phyloP scores from a whole-genome alignment of 2,113 vertebrate species.

The Poeciliopsis occidentalis region DNA sequence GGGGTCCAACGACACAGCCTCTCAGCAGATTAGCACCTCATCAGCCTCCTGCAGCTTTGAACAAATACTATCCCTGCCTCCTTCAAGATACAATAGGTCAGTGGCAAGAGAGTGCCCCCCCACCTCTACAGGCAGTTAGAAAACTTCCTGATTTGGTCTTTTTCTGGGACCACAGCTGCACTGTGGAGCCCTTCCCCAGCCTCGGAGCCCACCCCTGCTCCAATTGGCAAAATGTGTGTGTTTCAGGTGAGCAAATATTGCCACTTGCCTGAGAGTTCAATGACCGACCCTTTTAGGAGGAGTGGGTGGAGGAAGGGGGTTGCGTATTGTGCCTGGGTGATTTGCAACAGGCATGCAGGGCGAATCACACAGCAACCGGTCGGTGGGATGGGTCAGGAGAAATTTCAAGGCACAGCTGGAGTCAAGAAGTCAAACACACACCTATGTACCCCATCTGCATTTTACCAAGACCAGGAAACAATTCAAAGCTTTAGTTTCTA shows the following conservation, averaged over 20 bases:
- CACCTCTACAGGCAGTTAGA: conserved; percentile 48
- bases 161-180: conserved; percentile 81
- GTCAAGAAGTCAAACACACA: conserved; percentile 76
- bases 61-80: conserved; percentile 87
- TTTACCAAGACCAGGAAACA: conserved; percentile 63
- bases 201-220: conserved; percentile 68
- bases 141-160: conserved; percentile 84
- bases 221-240: conserved; percentile 76
- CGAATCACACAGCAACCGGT: conserved; percentile 67
- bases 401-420: conserved; percentile 81
- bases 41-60: conserved; percentile 87
- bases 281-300: conserved; percentile 73
- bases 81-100: conserved; percentile 83
- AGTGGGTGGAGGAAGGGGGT: conserved; percentile 67
- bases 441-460: conserved; percentile 70
- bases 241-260: conserved; percentile 95
- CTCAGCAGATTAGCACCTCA: conserved; percentile 89
- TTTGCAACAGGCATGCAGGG: conserved; percentile 76
- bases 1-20: conserved; percentile 73
- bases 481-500: conserved; percentile 59
- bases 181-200: conserved; percentile 58
- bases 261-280: conserved; percentile 84
- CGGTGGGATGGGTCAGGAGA: conserved; percentile 65
- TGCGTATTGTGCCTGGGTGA: conserved; percentile 83
- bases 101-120: conserved; percentile 85